Conservation (phyloP, 2,113 vertebrate genomes). For the Pelmatolapia mariae region DNA sequence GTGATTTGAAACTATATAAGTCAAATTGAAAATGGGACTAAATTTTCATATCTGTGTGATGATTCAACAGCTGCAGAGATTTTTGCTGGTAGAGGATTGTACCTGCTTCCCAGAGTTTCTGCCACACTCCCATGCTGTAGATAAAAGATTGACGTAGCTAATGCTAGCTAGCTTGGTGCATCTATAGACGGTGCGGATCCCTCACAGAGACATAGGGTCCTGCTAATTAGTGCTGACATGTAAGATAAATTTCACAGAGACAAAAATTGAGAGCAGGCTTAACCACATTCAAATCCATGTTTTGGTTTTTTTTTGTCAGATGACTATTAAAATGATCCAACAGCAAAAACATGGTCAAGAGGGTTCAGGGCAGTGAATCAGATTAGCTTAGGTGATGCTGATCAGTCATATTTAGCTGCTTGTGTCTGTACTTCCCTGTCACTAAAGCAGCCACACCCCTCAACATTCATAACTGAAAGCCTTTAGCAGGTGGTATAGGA, state of each 20-base stretch:
- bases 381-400: background rate
- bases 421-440: background rate
- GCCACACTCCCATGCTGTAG: background rate
- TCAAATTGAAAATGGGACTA: background rate
- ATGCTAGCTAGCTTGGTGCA: background rate
- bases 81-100: background rate
- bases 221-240: background rate
- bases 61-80: background rate
- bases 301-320: background rate
- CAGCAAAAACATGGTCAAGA: background rate
- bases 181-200: rapidly evolving
- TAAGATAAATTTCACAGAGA: background rate
- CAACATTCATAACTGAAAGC: background rate
- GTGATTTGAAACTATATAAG: background rate
- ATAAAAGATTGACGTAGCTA: background rate
- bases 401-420: background rate
- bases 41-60: background rate
- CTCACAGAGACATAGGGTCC: background rate
- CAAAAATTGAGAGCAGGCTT: background rate
- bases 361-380: background rate
- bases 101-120: background rate
- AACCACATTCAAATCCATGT: background rate
- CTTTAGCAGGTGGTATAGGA: background rate
- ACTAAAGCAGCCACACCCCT: background rate
- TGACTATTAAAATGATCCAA: background rate